These are phyloP conservation scores for Drosophila nr. perissopoda DNA, from an alignment of 2,888 invertebrate species.

Conservation along the genomic window DNA sequence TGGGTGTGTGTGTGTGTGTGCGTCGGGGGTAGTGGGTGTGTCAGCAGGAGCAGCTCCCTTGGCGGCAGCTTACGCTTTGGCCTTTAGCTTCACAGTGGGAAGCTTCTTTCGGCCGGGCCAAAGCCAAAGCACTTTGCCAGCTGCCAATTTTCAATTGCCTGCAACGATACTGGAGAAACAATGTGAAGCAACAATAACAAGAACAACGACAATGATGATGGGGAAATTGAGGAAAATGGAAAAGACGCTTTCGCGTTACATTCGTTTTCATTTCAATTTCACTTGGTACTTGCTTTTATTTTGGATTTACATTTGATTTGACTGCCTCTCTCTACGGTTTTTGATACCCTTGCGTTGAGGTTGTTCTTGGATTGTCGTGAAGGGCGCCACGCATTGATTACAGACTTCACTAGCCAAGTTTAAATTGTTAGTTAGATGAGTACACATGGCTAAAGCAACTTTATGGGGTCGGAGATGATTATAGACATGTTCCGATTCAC, in stretches of 20 bases:
- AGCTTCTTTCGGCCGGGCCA: constrained; percentile 25
- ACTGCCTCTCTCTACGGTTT: constrained; percentile 42
- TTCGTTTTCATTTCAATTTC: constrained; percentile 76
- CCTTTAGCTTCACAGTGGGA: constrained; percentile 34
- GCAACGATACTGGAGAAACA: constrained; percentile 48
- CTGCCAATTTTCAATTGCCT: constrained; percentile 79
- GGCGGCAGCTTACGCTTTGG: constrained; percentile 34
- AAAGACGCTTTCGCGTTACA: constrained; percentile 49
- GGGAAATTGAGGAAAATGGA: constrained; percentile 54
- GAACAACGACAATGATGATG: constrained; percentile 24
- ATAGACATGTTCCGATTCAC: background rate
- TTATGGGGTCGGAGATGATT: background rate
- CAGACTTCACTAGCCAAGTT: background rate
- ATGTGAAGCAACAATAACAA: constrained; percentile 44
- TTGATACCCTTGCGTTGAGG: background rate
- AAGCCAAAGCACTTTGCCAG: constrained; percentile 69
- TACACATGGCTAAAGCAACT: background rate
- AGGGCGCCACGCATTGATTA: background rate
- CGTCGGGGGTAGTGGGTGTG: constrained; percentile 16
- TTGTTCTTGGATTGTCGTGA: background rate
- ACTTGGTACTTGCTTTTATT: constrained; percentile 74
- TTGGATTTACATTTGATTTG: constrained; percentile 81
- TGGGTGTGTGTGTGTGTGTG: constrained; percentile 19
- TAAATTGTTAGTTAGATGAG: background rate
- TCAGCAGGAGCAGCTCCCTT: constrained; percentile 30